Percentiles rank a stretch among this genome's conserved stretches.
Conservation (phyloP, 2,797 vertebrate species). For the Distichodus sexfasciatus region DNA sequence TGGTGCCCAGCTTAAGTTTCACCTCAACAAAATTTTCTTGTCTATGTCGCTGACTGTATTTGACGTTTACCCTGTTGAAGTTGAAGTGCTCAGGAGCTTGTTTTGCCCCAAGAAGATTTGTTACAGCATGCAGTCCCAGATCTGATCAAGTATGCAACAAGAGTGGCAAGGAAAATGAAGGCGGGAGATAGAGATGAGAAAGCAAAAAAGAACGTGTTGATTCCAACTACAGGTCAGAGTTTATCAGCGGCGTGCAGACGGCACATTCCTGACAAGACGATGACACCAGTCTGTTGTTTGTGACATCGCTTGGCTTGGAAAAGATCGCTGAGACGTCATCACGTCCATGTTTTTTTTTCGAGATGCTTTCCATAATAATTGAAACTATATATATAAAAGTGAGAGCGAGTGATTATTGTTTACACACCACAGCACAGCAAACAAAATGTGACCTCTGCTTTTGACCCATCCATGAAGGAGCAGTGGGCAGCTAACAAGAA, state of each 20-base stretch:
- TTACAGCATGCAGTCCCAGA: slow-evolving; percentile 26
- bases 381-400: too few species aligned
- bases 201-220: slow-evolving; percentile 22
- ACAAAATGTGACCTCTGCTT: too few species aligned
- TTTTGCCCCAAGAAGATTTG: background rate
- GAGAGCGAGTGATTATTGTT: too few species aligned
- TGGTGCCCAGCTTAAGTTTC: too few species aligned
- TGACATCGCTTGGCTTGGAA: background rate
- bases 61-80: too few species aligned
- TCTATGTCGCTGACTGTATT: too few species aligned
- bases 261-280: slow-evolving; percentile 1
- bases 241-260: slow-evolving; percentile 19
- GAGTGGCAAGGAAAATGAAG: slow-evolving; percentile 17
- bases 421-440: too few species aligned
- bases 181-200: slow-evolving; percentile 16
- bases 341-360: background rate
- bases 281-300: background rate
- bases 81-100: too few species aligned
- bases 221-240: slow-evolving; percentile 29
- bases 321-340: background rate
- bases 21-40: too few species aligned
- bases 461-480: too few species aligned
- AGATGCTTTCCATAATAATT: background rate
- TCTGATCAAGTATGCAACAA: slow-evolving; percentile 14
- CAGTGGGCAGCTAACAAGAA: too few species aligned